These are phyloP conservation scores for Centrocercus urophasianus DNA, from an alignment of 2,113 vertebrate species.

Conservation along the genomic window DNA sequence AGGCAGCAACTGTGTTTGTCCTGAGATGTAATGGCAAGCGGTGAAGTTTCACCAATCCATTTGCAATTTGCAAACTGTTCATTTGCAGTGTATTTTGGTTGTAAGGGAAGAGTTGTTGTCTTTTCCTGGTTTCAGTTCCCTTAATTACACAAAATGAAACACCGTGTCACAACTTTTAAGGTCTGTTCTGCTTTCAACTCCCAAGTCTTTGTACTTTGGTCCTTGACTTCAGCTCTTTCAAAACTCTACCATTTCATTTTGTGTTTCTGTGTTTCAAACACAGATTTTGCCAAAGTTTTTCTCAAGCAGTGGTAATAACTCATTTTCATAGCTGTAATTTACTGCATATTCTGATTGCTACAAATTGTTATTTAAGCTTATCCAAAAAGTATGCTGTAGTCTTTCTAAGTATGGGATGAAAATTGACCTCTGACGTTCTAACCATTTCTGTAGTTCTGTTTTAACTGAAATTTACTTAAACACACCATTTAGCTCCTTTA, in stretches of 20 bases:
- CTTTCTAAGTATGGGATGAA: neutral
- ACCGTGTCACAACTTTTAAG: neutral
- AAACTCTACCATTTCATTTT: neutral
- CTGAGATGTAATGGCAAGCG: constrained; percentile 4
- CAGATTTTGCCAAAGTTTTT: neutral
- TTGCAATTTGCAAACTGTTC: neutral
- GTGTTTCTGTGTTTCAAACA: neutral
- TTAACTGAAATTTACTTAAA: neutral
- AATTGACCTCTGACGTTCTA: neutral
- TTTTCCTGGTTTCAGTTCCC: neutral
- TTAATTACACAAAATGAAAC: constrained; percentile 6
- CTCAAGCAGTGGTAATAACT: neutral
- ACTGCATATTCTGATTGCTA: neutral
- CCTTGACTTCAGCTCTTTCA: neutral
- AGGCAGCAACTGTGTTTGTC: constrained; percentile 18
- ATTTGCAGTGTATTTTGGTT: neutral
- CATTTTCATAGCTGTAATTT: neutral
- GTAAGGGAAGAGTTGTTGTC: neutral
- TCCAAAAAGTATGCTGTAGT: neutral
- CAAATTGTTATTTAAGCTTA: neutral
- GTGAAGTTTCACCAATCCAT: neutral
- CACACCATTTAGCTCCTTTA: neutral
- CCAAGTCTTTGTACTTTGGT: neutral
- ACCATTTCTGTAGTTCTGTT: neutral
- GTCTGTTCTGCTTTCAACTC: neutral